Conservation (phyloP, 1,140 invertebrate genomes). For the Dermatophagoides farinae region DNA sequence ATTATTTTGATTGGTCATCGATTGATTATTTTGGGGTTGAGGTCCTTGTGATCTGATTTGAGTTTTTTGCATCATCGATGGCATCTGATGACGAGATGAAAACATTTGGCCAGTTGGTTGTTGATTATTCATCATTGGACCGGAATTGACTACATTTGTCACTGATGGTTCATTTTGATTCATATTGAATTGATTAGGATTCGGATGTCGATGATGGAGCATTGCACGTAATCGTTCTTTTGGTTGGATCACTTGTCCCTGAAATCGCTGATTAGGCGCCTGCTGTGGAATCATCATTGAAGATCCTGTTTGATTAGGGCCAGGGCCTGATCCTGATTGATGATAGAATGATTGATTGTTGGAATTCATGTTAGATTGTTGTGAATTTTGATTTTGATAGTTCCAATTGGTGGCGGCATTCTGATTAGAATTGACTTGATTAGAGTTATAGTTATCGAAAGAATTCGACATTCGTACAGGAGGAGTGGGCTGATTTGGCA, state of each 20-base stretch:
- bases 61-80: neutral
- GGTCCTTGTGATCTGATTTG: neutral
- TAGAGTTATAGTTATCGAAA: neutral
- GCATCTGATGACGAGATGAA: neutral
- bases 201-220: slow-evolving; percentile 41
- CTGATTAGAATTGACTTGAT: neutral
- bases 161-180: neutral
- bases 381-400: neutral
- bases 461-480: neutral
- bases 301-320: neutral
- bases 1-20: slow-evolving; percentile 2
- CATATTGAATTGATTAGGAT: slow-evolving; percentile 20
- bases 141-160: slow-evolving; percentile 15
- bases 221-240: slow-evolving; percentile 69
- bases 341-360: neutral
- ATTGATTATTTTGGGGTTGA: neutral
- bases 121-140: slow-evolving; percentile 26
- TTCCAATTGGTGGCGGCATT: neutral
- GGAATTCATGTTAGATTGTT: neutral
- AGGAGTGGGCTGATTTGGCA: slow-evolving; percentile 1
- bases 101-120: slow-evolving; percentile 15
- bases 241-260: slow-evolving; percentile 43
- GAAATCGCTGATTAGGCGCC: slow-evolving; percentile 31
- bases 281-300: slow-evolving; percentile 9
- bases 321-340: neutral